A percentile compares a stretch with the other conserved stretches of the same genome.
Conservation (phyloP, 2,888 invertebrate genomes). For the Sipunculus nudus region DNA sequence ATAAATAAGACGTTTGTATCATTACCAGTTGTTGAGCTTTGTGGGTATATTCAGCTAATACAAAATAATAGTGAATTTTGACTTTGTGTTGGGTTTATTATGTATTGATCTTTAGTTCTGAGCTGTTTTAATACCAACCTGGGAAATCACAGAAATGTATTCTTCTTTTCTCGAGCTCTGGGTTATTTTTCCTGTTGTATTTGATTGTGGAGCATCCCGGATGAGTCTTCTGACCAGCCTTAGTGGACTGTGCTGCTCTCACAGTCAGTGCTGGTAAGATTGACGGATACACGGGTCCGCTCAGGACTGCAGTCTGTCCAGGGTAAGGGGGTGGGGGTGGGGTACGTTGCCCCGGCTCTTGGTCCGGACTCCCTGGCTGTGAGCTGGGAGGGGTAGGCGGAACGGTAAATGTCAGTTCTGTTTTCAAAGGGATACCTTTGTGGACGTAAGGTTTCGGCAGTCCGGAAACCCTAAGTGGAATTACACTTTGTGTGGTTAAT, state of each 20-base stretch:
- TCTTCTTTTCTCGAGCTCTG: conserved; percentile 92
- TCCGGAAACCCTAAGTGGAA: too few relatives aligned
- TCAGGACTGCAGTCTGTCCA: neutral
- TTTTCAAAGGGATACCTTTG: too few relatives aligned
- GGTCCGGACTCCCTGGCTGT: conserved; percentile 8
- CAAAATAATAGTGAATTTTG: too few relatives aligned
- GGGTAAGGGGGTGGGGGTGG: conserved; percentile 1
- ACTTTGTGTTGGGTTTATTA: too few relatives aligned
- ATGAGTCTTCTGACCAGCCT: conserved; percentile 52
- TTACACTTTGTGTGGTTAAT: too few relatives aligned
- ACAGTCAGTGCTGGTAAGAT: conserved; percentile 2
- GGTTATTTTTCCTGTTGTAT: conserved; percentile 95
- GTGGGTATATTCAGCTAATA: too few relatives aligned
- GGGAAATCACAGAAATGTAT: conserved; percentile 97
- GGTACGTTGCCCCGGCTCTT: neutral
- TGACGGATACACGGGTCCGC: neutral
- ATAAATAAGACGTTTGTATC: too few relatives aligned
- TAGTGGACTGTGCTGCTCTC: conserved; percentile 35
- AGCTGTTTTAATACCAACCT: conserved; percentile 63
- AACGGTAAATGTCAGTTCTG: too few relatives aligned
- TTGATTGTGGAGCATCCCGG: conserved; percentile 70
- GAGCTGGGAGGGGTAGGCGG: conserved; percentile 12
- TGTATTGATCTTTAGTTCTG: too few relatives aligned
- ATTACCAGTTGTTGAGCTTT: too few relatives aligned
- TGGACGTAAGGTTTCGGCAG: too few relatives aligned